These are phyloP conservation scores for Melanaphis sacchari DNA, from an alignment of 1,140 invertebrate species.

Conservation along the genomic window DNA sequence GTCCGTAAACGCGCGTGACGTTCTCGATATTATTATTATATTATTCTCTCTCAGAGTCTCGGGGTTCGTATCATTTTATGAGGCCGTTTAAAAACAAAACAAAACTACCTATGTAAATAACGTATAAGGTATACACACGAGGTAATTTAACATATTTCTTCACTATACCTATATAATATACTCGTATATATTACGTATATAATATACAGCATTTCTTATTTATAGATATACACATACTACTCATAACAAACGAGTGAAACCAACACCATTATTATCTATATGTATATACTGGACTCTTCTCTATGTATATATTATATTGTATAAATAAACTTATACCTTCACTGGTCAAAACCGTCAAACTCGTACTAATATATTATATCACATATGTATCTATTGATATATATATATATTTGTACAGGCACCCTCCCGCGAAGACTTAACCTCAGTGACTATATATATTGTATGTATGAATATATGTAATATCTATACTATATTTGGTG, in stretches of 20 bases:
- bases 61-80: slow-evolving; percentile 34
- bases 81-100: slow-evolving; percentile 38
- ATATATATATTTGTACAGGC: background rate
- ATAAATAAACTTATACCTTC: background rate
- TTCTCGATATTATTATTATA: slow-evolving; percentile 10
- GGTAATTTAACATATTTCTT: slow-evolving; percentile 36
- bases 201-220: background rate
- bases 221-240: background rate
- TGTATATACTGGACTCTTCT: background rate
- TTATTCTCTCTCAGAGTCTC: background rate
- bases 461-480: background rate
- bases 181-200: background rate
- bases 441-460: background rate
- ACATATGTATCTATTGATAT: background rate
- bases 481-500: background rate
- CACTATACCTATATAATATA: background rate
- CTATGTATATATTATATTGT: background rate
- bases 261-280: slow-evolving; percentile 7
- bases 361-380: background rate
- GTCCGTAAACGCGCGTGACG: slow-evolving; percentile 49
- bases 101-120: slow-evolving; percentile 24
- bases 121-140: slow-evolving; percentile 20
- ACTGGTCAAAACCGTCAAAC: background rate
- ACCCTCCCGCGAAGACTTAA: slow-evolving; percentile 10
- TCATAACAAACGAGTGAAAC: background rate